Evolutionary conservation across 1,140 invertebrate species (phyloP).

Genomic region (Acromyrmex echinatior): DNA sequence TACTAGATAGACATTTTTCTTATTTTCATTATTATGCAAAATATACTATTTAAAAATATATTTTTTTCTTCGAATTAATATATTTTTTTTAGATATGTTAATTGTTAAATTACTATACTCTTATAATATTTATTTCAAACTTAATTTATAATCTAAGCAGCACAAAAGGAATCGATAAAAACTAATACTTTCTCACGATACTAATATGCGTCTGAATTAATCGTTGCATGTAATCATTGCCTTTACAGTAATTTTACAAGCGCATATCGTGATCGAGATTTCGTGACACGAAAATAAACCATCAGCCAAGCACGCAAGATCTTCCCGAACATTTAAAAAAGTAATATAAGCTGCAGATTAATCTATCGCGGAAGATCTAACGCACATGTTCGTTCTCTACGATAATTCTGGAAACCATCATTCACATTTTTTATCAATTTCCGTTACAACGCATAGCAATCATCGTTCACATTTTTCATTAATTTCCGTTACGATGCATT

Average conservation of each 20-base stretch:
- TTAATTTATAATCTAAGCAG: background rate
- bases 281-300: background rate
- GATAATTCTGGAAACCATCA: conserved; percentile 14
- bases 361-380: conserved; percentile 18
- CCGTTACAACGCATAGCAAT: background rate
- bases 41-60: background rate
- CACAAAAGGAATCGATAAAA: conserved; percentile 20
- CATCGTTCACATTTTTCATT: background rate
- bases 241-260: conserved; percentile 67
- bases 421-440: conserved; percentile 23
- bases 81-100: background rate
- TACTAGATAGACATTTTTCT: background rate
- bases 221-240: conserved; percentile 66
- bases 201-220: conserved; percentile 51
- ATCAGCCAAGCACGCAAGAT: conserved; percentile 40
- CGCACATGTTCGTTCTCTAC: background rate
- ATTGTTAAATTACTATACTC: background rate
- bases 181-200: conserved; percentile 26
- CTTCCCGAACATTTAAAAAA: conserved; percentile 61
- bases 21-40: background rate
- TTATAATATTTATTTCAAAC: background rate
- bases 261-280: background rate
- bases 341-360: conserved; percentile 47
- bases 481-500: conserved; percentile 12
- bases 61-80: background rate